Conservation (phyloP, 2,888 invertebrate species). For the Lepeophtheirus nordmannii region DNA sequence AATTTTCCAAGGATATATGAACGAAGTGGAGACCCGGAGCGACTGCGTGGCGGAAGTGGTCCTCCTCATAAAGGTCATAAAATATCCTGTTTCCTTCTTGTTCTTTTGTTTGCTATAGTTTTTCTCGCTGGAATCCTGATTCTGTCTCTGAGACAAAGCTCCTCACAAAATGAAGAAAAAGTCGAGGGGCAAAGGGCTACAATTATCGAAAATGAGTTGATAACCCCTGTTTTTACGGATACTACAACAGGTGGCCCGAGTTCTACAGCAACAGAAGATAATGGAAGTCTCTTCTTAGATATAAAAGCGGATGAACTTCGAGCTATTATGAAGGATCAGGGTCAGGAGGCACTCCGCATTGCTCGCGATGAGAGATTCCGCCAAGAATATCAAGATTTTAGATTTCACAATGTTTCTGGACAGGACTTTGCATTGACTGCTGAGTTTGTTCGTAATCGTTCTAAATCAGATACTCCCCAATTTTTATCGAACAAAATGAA, state of each 20-base stretch:
- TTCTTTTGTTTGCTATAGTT: neutral
- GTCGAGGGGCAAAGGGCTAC: too few species aligned
- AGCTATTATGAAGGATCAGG: neutral
- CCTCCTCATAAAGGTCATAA: neutral
- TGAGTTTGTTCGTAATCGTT: neutral
- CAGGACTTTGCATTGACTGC: neutral
- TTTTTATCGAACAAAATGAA: neutral
- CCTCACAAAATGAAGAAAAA: neutral
- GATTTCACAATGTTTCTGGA: neutral
- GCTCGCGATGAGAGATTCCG: neutral
- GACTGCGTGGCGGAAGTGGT: neutral
- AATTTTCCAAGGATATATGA: neutral
- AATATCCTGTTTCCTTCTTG: neutral
- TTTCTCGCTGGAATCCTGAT: neutral
- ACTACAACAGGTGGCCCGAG: too few species aligned
- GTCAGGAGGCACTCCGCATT: neutral
- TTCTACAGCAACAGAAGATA: neutral
- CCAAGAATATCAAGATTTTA: neutral
- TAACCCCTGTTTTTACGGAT: too few species aligned
- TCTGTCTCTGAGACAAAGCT: neutral
- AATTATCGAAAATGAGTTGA: too few species aligned
- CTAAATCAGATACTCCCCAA: neutral
- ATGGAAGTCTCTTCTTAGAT: neutral
- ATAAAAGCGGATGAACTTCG: neutral
- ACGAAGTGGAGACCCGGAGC: conserved; percentile 5